Evolutionary conservation across 2,888 invertebrate genomes (phyloP), one percentile per base, ranked within the genome.

Genomic region (Drepana falcataria): DNA sequence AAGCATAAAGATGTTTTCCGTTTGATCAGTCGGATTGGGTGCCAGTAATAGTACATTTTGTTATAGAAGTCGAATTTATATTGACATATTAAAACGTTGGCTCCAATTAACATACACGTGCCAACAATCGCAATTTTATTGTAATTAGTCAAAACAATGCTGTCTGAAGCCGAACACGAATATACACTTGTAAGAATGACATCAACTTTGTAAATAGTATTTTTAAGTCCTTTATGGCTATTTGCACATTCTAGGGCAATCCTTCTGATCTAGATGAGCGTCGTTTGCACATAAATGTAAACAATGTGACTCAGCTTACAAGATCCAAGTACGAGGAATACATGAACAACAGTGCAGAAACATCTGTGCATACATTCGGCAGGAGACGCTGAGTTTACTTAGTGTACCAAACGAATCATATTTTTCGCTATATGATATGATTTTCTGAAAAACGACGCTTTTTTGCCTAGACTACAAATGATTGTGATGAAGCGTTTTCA

Each of bases 281-380:
- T 66, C 49, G 62, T 68, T 63, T 57, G 55, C 63, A 63, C 62
- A 65, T 68, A 65, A 69, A 71, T 65, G 73, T 74, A 79, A 79
- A 83, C 76, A 77, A 55, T 58, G 68, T 88, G 88, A 89, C 73
- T 89, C 88, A 89, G 75, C 72, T 66, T 73, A 71, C 71, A 70
- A 71, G 80, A 71, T 74, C 68, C 67, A 70, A 71, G 72, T 62
- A 71, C 66, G 65, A 59, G 57, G 56, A 56, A 63, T 67, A 69
- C 75, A 79, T 74, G 65, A 69, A 66, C 63, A 71, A 68, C 73
- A 72, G 7, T 71, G 67, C 59, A 58, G 59, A 64, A 61, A 73
- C 81, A 84, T 68, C 81, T 85, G 85, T 83, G 75, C 76, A 85
- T 75, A 86, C 68, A 81, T 56, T 35, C 59, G 56, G 56, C 56